Evolutionary conservation across 2,113 vertebrate genomes (phyloP).

Genomic region (Misgurnus anguillicaudatus): DNA sequence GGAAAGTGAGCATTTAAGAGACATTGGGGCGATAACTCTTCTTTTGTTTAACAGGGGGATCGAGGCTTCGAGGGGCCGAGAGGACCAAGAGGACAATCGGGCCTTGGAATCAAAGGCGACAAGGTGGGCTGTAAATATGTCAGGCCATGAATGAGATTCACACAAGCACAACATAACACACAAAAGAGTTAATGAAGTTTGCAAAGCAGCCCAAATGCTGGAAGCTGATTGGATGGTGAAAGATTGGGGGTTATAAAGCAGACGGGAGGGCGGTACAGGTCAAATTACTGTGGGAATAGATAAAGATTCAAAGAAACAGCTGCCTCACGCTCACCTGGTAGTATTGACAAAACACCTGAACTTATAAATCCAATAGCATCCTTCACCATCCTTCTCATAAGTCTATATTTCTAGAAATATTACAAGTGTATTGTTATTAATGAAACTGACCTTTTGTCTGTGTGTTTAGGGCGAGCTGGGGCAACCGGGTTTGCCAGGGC

Average conservation of each 20-base stretch:
- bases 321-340: slow-evolving; percentile 1
- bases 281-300: slow-evolving; percentile 50
- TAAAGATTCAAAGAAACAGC: neutral
- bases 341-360: neutral
- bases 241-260: slow-evolving; percentile 29
- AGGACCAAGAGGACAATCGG: slow-evolving; percentile 81
- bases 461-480: slow-evolving; percentile 78
- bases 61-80: slow-evolving; percentile 82
- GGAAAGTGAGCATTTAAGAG: slow-evolving; percentile 24
- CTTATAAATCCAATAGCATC: neutral
- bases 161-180: slow-evolving; percentile 48
- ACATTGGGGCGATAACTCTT: slow-evolving; percentile 41
- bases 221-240: neutral
- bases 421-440: neutral
- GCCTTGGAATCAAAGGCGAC: slow-evolving; percentile 85
- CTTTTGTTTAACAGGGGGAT: slow-evolving; percentile 77
- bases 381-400: neutral
- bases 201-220: slow-evolving; percentile 49
- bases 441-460: neutral
- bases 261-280: slow-evolving; percentile 38
- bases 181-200: slow-evolving; percentile 65
- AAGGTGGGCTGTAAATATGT: slow-evolving; percentile 78
- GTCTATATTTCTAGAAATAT: neutral
- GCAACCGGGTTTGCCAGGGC: slow-evolving; percentile 77
- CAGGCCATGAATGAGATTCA: slow-evolving; percentile 52